A percentile compares a stretch with the other conserved stretches of the same genome.
These are phyloP conservation scores for Edolisoma coerulescens DNA, from an alignment of 2,113 vertebrate genomes.

Conservation along the genomic window DNA sequence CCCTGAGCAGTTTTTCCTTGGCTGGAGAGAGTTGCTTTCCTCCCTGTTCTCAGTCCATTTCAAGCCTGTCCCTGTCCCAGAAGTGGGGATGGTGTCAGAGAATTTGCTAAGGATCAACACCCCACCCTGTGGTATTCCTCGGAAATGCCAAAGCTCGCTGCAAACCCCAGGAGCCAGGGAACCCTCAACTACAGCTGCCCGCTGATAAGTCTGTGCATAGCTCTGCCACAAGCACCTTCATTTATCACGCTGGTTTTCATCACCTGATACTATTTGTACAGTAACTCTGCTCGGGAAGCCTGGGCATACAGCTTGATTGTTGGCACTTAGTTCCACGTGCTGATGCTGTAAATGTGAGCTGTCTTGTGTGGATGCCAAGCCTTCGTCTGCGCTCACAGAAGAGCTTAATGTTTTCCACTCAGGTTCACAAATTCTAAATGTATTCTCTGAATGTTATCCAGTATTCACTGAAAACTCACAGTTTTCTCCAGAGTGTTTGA, in stretches of 20 bases:
- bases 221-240: background rate
- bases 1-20: background rate
- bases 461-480: background rate
- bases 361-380: background rate
- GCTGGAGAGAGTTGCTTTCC: background rate
- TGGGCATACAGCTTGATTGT: background rate
- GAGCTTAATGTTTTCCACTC: background rate
- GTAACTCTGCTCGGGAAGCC: background rate
- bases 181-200: background rate
- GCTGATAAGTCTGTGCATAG: background rate
- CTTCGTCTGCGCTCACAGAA: rapidly evolving
- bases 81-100: background rate
- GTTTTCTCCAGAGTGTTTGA: background rate
- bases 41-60: background rate
- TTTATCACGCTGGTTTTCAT: conserved; percentile 13
- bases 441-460: background rate
- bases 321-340: background rate
- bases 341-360: background rate
- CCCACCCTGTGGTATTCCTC: background rate
- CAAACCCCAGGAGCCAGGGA: background rate
- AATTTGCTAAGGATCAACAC: background rate
- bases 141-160: background rate
- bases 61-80: background rate
- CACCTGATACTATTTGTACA: background rate
- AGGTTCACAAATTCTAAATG: background rate